Conservation (phyloP, 2,113 vertebrate species). For the Orientallactaga bullata region DNA sequence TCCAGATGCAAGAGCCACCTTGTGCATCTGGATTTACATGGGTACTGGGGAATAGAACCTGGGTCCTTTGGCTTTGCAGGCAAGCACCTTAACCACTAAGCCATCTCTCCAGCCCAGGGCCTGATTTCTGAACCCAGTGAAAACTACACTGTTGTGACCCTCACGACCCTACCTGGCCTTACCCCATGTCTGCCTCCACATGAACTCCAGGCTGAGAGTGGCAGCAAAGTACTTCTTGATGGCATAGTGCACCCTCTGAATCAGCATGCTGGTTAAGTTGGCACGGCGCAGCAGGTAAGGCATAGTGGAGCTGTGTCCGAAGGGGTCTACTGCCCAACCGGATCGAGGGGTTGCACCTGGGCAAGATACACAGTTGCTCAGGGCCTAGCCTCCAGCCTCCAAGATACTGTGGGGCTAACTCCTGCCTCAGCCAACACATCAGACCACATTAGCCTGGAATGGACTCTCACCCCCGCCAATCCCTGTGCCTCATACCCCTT, state of each 20-base stretch:
- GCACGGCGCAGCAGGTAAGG: constrained; percentile 95
- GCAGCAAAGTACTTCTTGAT: constrained; percentile 98
- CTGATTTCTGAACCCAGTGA: background rate
- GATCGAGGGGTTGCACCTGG: constrained; percentile 92
- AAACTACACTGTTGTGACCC: background rate
- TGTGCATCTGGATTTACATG: too few species aligned
- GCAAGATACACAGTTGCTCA: background rate
- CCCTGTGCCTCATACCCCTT: background rate
- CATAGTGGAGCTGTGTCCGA: constrained; percentile 98
- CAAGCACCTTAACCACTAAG: too few species aligned
- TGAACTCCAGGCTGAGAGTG: constrained; percentile 96
- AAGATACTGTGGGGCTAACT: background rate
- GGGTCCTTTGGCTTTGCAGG: too few species aligned
- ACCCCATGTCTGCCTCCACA: constrained; percentile 99
- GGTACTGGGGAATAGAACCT: too few species aligned
- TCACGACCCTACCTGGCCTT: constrained; percentile 55
- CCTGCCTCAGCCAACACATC: background rate
- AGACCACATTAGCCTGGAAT: background rate
- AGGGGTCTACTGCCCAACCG: constrained; percentile 97
- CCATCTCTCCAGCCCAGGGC: background rate
- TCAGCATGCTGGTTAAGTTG: constrained; percentile 98
- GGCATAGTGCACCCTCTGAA: constrained; percentile 97
- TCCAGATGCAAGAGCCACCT: too few species aligned
- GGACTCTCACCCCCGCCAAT: background rate
- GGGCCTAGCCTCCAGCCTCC: background rate